Evolutionary conservation across 2,888 invertebrate genomes (phyloP), one percentile per base, ranked within the genome.

Genomic region (Cistogaster globosa): DNA sequence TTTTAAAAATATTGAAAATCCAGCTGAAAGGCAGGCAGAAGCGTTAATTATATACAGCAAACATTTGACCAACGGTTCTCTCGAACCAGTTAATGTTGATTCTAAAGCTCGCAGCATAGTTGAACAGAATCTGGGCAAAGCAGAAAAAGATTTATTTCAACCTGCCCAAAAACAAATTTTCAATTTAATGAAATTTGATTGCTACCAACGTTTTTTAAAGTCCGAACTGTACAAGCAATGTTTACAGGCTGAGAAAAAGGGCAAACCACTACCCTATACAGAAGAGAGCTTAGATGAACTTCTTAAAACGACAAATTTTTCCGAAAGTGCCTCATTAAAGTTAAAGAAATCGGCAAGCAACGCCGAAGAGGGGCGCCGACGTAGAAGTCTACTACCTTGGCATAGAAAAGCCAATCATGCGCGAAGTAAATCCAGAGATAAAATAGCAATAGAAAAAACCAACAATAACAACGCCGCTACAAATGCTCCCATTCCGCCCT

Each of bases 101-200:
- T 97, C 98, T 55, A 95, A 96, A 84, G 98, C 98, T 0, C 92
- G 96, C 16, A 94, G 95, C 83, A 94, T 95, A 45, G 95, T 96
- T 0, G 95, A 95, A 83, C 94, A 96, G 69, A 92, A 94, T 72
- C 93, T 96, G 45, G 92, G 93, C 87, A 93, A 94, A 86, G 94
- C 94, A 38, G 93, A 94, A 9, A 91, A 94, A 0, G 95, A 95
- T 90, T 94, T 98, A 55, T 98, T 98, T 93, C 94, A 95, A 78
- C 95, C 95, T 92, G 97, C 97, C 1, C 97, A 97, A 92, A 97
- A 97, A 91, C 97, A 99, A 94, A 98, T 99, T 88, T 99, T 98
- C 93, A 98, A 98, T 94, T 94, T 99, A 91, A 98, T 99, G 97
- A 99, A 99, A 93, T 98, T 98, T 92, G 99, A 99, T 94, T 98